phyloP scores from a whole-genome alignment of 2,113 vertebrate genomes.

The Heterotilapia buettikoferi region DNA sequence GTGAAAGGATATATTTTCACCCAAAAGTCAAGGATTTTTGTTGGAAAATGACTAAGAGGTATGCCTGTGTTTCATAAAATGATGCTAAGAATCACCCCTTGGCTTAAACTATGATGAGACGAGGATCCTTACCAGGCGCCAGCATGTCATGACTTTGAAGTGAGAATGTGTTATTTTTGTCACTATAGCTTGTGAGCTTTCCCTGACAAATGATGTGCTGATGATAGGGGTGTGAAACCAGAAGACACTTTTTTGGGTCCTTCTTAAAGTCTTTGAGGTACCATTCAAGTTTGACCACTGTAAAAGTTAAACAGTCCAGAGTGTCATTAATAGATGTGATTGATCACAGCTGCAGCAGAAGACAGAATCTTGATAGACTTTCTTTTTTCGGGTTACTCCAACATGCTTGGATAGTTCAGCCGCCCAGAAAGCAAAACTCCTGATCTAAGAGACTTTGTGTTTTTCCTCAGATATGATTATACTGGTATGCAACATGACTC shows the following conservation, averaged over 20 bases:
- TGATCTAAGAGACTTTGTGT: neutral
- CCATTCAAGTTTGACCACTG: neutral
- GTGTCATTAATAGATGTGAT: neutral
- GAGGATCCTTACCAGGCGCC: neutral
- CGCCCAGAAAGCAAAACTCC: neutral
- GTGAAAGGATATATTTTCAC: neutral
- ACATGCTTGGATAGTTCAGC: neutral
- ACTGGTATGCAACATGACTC: constrained; percentile 20
- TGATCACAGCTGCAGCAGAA: neutral
- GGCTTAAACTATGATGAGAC: neutral
- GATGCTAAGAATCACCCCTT: neutral
- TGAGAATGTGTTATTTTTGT: neutral
- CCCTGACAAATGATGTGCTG: neutral
- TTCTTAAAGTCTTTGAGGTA: neutral
- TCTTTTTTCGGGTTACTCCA: neutral
- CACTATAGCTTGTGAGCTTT: neutral
- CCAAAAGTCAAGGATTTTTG: neutral
- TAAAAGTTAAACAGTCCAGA: neutral
- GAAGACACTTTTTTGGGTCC: neutral
- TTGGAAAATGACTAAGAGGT: neutral
- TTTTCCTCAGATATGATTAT: neutral
- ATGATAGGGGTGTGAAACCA: neutral
- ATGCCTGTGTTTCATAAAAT: neutral
- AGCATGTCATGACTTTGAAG: neutral
- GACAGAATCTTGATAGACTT: neutral